phyloP scores from a whole-genome alignment of 92 coral and sea anemone genomes.

The Desmophyllum pertusum region DNA sequence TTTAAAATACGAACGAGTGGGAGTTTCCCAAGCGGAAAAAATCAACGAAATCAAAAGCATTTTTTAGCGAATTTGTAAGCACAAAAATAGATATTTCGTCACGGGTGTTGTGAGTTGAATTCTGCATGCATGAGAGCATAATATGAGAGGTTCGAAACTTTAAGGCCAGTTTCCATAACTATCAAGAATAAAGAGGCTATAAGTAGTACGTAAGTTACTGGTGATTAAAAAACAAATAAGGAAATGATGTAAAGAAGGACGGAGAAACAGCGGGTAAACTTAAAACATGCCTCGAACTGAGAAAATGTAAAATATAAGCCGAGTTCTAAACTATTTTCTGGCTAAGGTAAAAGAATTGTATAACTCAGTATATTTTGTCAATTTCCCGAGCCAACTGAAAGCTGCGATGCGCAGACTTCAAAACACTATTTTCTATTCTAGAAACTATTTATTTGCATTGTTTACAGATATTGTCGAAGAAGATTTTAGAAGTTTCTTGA shows the following conservation, averaged over 20 bases:
- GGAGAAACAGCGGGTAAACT: not conserved
- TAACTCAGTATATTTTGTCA: not conserved
- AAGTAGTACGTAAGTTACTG: not conserved
- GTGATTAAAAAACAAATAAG: not conserved
- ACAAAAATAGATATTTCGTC: not conserved
- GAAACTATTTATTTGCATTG: not conserved
- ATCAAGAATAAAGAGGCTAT: not conserved
- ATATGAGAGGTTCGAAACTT: not conserved
- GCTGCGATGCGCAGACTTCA: not conserved
- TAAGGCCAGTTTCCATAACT: not conserved
- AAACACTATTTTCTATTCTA: not conserved
- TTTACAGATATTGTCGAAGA: not conserved
- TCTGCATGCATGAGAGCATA: too few relatives aligned
- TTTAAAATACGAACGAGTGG: not conserved
- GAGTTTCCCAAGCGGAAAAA: not conserved
- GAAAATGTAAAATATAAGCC: not conserved
- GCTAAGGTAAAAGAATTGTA: too few relatives aligned
- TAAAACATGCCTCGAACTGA: not conserved
- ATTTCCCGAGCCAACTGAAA: not conserved
- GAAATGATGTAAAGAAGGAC: not conserved
- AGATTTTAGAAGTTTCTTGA: not conserved
- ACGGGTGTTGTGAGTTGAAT: not conserved
- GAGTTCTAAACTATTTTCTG: not conserved
- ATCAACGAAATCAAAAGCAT: not conserved
- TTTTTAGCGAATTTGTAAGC: not conserved